Base-by-base conservation (phyloP, 2,113 vertebrate species). In the Rhinoptilus africanus region DNA sequence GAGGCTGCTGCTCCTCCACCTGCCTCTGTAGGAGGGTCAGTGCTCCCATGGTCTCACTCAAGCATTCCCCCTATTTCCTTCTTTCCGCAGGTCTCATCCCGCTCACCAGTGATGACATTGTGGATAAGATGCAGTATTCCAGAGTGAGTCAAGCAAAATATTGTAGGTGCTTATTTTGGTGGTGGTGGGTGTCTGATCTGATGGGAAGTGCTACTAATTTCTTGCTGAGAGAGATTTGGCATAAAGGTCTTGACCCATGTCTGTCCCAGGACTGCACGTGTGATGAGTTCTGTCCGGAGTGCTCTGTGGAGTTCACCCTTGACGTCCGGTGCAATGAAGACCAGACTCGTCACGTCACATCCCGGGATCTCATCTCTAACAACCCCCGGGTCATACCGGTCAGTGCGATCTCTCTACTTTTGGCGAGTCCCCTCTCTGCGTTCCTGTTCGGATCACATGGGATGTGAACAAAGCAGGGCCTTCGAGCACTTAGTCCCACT, bases 121-220 rank as follows among this genome's bases (percentile, higher is more conserved):
- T 99, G 89, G 99, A 99, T 96, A 99, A 99, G 94, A 98, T 99
- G 98, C 99, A 99, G 37, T 99, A 99, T 86, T 99, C 99, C 28
- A 98, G 99, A 96, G 99, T 99, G 95, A 96, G 98, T 97, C 37
- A 13, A 54, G 14, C 2, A 1, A n/a, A 45, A n/a, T 5, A 9
- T 24, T 1, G 1, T 5, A 16, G 51, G n/a, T 39, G 22, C 6
- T 60, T 28, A 2, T 37, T n/a, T 9, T 63, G 72, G 1, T 71
- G 53, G 56, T 14, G 26, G 11, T 37, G 30, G 56, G n/a, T 39
- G 50, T 57, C 24, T 24, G 47, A 8, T 45, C 11, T 35, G 34
- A 5, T n/a, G 26, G 45, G 32, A 18, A 23, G 19, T 30, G 6
- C 39, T 48, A 20, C 14, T 6, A 0, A 10, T 35, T 43, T 17